Percentiles rank a stretch among this genome's conserved stretches.
Evolutionary conservation across 2,888 invertebrate genomes (phyloP).

Genomic region (Nomada ferruginata): DNA sequence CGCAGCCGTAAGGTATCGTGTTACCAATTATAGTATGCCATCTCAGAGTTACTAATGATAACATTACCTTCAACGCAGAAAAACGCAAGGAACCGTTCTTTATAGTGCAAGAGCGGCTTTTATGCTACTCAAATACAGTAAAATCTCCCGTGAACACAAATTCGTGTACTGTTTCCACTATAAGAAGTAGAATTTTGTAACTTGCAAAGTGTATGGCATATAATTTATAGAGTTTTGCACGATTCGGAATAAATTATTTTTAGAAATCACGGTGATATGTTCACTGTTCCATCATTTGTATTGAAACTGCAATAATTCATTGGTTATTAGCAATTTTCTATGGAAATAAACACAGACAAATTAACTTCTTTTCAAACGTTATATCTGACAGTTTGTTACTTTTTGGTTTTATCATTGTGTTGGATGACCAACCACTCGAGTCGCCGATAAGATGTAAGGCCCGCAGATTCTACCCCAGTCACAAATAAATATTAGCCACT

Average conservation of each 20-base stretch:
- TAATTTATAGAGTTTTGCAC: neutral
- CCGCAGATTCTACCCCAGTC: too few relatives aligned
- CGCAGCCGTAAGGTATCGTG: constrained; percentile 60
- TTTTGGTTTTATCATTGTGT: too few relatives aligned
- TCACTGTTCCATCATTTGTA: too few relatives aligned
- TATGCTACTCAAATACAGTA: constrained; percentile 7
- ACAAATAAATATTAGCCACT: too few relatives aligned
- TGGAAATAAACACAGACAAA: too few relatives aligned
- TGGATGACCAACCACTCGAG: too few relatives aligned
- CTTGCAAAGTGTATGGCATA: neutral
- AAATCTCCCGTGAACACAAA: constrained; percentile 29
- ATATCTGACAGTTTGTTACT: too few relatives aligned
- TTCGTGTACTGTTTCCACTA: constrained; percentile 22
- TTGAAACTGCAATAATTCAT: neutral
- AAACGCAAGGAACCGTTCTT: constrained; percentile 54
- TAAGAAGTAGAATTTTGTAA: constrained; percentile 14
- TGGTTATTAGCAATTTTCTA: too few relatives aligned
- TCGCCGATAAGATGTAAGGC: too few relatives aligned
- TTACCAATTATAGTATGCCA: constrained; percentile 70
- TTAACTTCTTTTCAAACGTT: too few relatives aligned
- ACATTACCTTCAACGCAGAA: constrained; percentile 62
- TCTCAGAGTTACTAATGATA: constrained; percentile 69
- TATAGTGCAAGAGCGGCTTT: constrained; percentile 35
- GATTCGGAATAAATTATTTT: neutral
- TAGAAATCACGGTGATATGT: neutral